Evolutionary conservation across 2,113 vertebrate species (phyloP), one percentile per base, ranked within the genome.

Genomic region (Pomatorhinus ruficollis): DNA sequence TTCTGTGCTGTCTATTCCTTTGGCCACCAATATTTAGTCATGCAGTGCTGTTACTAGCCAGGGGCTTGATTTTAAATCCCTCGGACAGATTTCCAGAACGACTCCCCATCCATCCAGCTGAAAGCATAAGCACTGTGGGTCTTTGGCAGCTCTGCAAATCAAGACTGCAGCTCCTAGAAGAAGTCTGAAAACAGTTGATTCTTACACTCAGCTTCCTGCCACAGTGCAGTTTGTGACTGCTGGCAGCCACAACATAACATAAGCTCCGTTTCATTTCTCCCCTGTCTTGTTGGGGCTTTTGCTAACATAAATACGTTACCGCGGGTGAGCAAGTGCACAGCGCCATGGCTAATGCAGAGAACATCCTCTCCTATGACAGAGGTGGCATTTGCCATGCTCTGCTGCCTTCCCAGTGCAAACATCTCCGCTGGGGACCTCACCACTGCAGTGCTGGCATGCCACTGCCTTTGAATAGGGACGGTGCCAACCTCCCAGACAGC

Each of bases 71-170:
- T 89, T 92, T 80, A 92, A 94, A 77, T 81, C 76, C 71, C 47
- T 47, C 60, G 66, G 85, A 79, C 60, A 78, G 44, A 35, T 69
- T 87, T 95, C 69, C 77, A 87, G 75, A 88, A 59, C 1, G 4
- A 50, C 85, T 93, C 69, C 89, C 50, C 65, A 39, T n/a, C n/a
- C 83, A 89, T 33, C 65, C 88, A 94, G 86, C 90, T 84, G 90
- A 87, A 89, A 80, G 83, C 6, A 44, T 35, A 87, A 93, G 80
- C 50, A 31, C 56, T 72, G 83, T 2, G 9, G 76, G 47, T 64
- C 95, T 95, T 94, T 92, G 93, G 95, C 90, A 94, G 92, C 88
- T 90, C 72, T 82, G 44, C 83, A 94, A 74, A 84, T 78, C 44
- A 71, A 81, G 88, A 37, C 83, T 78, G 57, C 60, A 81, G 76